Evolutionary conservation across 2,888 invertebrate genomes (phyloP), one percentile per base, ranked within the genome.

Genomic region (Zaprionus obscuricornis): DNA sequence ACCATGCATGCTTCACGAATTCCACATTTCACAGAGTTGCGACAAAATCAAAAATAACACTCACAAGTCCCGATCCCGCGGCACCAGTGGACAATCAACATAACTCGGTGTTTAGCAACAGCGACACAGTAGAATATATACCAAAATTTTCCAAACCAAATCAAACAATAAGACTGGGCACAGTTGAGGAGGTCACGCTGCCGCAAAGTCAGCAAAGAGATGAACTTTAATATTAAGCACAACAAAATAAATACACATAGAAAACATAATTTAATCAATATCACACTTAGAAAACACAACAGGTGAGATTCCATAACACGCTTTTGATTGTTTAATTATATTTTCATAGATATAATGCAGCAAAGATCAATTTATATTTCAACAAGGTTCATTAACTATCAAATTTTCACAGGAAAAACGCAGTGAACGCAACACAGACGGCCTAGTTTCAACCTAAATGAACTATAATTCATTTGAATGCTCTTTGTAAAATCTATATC

Each of bases 41-140:
- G 54, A 83, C 74, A 65, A 89, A 90, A 59, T 92, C 92, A 46
- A 90, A 91, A 86, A 92, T 92, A 64, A 91, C 91, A 74, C 86
- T 92, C 50, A 91, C 91, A 46, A 91, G 92, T 85, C 92, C 92
- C 27, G 92, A 92, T 89, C 92, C 92, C 37, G 90, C 91, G 26
- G 89, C 87, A 43, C 83, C 73, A 39, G 71, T 69, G 62, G 85
- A 87, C 39, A 73, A 83, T 60, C 63, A 72, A 67, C 79, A 78
- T 65, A 75, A 86, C 37, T 85, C 88, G 62, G 86, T 88, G 64
- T 82, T 81, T 71, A 90, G 87, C 74, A 71, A 88, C 57, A 88
- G 89, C 49, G 82, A 89, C 68, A 84, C 87, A 62, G 90, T 90
- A 51, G 88, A 88, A 57, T 90, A 89, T 50, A 85, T 86, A 74